Base-by-base conservation (phyloP, 2,888 invertebrate species). In the Volucella inanis region DNA sequence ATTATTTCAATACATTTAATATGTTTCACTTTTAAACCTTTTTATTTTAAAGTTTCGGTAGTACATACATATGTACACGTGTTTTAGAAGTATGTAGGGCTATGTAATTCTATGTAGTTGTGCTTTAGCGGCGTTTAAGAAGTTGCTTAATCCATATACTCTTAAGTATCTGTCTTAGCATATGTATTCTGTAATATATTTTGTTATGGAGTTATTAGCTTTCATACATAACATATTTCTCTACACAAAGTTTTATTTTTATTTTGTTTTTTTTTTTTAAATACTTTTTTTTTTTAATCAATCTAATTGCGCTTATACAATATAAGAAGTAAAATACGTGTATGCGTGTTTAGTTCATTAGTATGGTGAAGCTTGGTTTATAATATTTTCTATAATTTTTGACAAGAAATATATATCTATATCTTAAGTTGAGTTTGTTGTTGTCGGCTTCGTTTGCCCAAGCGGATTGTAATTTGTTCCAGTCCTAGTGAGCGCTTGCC, bases 401-500 rank as follows among this genome's bases (percentile, higher is more conserved):
- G 39, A 57, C 38, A 41, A 57, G 15, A 39, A 50, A 49, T 57
- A 41, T 18, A 47, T 67, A 54, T 9, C n/a, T n/a, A 14, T n/a
- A 22, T 61, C 39, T 38, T 11, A 61, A 12, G 31, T 49, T 59
- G 15, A 59, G 11, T 43, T 75, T 70, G 65, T 10, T 75, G 43
- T 9, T 67, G 59, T 31, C 39, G 68, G 12, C 70, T 79, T 2
- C 92, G 91, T 82, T 92, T 92, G 65, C 93, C 93, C 93, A 93
- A 22, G 91, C 91, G 2, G 91, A 89, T 43, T 91, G 90, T 57
- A 92, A 87, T 88, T 91, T 92, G 61, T 90, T 90, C 92, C 92
- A 92, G 80, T 91, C 89, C 89, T 6, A 87, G 61, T 6, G 89
- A 87, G 82, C 96, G 93, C 91, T 96, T 96, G 89, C 96, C 96